Conservation (phyloP, 2,113 vertebrate genomes). For the Strigops habroptila region DNA sequence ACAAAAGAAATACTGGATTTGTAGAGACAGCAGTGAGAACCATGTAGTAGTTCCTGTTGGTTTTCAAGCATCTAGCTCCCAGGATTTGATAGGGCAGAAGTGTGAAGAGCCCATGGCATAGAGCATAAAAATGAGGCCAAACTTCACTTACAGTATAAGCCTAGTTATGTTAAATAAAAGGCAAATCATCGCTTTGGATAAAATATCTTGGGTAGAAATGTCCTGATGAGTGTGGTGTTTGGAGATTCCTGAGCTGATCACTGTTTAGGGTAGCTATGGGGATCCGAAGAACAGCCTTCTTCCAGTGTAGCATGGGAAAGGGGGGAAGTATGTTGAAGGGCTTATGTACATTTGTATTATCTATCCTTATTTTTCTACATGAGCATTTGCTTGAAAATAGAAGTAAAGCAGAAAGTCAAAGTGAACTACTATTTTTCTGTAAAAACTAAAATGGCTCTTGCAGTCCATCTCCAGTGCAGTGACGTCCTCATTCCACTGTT, state of each 20-base stretch:
- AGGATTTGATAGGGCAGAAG: background rate
- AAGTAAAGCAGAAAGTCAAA: background rate
- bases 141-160: background rate
- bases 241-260: background rate
- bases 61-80: background rate
- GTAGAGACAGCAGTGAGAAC: background rate
- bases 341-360: background rate
- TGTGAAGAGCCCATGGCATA: background rate
- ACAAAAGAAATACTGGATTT: background rate
- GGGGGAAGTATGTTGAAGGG: background rate
- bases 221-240: fast-evolving
- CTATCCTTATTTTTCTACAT: background rate
- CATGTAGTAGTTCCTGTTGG: background rate
- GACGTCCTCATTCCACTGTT: background rate
- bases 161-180: background rate
- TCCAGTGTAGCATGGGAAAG: background rate
- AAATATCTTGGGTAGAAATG: background rate
- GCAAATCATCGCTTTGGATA: background rate
- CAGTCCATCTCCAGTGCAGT: background rate
- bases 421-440: background rate
- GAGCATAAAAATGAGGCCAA: background rate
- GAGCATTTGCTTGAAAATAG: background rate
- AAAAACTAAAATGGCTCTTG: background rate
- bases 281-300: background rate
- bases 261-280: background rate